A percentile compares a stretch with the other conserved stretches of the same genome.
These are phyloP conservation scores for Nothocercus nigrocapillus DNA, from an alignment of 2,113 vertebrate species.

Conservation along the genomic window DNA sequence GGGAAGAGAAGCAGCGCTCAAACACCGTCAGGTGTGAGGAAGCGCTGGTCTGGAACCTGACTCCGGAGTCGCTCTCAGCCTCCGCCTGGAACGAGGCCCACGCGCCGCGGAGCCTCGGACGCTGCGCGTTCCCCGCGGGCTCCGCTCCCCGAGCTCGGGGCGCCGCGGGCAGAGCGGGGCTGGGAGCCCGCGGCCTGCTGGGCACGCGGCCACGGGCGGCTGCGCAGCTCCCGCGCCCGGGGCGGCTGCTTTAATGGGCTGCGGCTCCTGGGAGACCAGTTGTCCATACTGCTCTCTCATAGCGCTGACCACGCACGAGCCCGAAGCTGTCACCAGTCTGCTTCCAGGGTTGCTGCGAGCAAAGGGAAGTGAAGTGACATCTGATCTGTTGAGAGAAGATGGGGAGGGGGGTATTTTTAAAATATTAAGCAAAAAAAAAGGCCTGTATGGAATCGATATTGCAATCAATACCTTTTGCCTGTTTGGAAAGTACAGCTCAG, in stretches of 20 bases:
- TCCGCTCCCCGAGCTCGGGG: not conserved
- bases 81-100: conserved; percentile 17
- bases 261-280: conserved; percentile 63
- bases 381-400: conserved; percentile 40
- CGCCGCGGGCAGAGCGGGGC: not conserved
- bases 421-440: conserved; percentile 47
- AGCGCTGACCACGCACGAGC: conserved; percentile 70
- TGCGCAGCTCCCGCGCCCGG: conserved; percentile 46
- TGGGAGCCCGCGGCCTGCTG: not conserved
- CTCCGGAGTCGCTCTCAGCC: not conserved
- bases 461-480: conserved; percentile 15
- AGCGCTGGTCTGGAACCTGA: conserved; percentile 6
- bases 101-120: not conserved
- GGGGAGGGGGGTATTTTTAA: not conserved
- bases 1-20: not conserved
- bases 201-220: conserved; percentile 26
- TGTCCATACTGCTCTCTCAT: conserved; percentile 44
- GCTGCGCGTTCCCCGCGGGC: conserved; percentile 33
- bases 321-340: conserved; percentile 57
- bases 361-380: conserved; percentile 52
- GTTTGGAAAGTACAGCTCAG: conserved; percentile 6
- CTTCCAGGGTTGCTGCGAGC: conserved; percentile 56
- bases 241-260: conserved; percentile 73
- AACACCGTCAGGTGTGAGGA: not conserved
- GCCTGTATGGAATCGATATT: conserved; percentile 41